A percentile compares a stretch with the other conserved stretches of the same genome.
Evolutionary conservation across 2,888 invertebrate species (phyloP).

Genomic region (Agonopterix arenella): DNA sequence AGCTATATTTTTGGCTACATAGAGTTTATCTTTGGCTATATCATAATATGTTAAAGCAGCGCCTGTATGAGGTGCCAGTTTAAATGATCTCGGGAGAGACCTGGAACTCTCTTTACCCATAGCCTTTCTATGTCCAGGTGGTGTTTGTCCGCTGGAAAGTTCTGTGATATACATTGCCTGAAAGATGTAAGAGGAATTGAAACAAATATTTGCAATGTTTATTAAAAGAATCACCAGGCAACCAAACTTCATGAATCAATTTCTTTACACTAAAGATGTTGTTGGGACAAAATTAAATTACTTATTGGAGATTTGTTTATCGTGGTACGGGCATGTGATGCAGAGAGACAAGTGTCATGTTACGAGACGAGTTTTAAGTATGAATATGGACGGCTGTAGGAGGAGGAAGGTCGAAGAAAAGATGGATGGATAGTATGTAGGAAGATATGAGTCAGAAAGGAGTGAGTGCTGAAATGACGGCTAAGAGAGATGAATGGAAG

Average conservation of each 20-base stretch:
- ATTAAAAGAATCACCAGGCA: not conserved
- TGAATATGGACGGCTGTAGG: too few species aligned
- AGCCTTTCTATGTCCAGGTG: conserved; percentile 77
- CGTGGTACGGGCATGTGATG: too few species aligned
- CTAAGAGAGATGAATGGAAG: too few species aligned
- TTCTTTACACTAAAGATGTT: too few species aligned
- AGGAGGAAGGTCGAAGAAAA: too few species aligned
- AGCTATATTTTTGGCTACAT: conserved; percentile 96
- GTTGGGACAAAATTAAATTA: too few species aligned
- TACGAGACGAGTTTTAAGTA: too few species aligned
- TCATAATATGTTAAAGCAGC: conserved; percentile 93
- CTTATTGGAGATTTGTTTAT: too few species aligned
- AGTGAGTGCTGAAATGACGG: too few species aligned
- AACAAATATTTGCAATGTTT: not conserved
- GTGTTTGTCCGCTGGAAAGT: conserved; percentile 87
- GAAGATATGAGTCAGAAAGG: too few species aligned
- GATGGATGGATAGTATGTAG: too few species aligned
- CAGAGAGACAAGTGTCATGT: too few species aligned
- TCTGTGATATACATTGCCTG: conserved; percentile 94
- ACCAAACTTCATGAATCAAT: conserved; percentile 1
- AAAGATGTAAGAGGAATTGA: conserved; percentile 20
- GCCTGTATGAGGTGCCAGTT: conserved; percentile 85
- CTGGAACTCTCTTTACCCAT: conserved; percentile 84
- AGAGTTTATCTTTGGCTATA: conserved; percentile 94
- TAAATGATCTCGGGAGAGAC: conserved; percentile 93